Evolutionary conservation across 1,140 invertebrate species (phyloP).

Genomic region (Pogonognathellus flavescens): DNA sequence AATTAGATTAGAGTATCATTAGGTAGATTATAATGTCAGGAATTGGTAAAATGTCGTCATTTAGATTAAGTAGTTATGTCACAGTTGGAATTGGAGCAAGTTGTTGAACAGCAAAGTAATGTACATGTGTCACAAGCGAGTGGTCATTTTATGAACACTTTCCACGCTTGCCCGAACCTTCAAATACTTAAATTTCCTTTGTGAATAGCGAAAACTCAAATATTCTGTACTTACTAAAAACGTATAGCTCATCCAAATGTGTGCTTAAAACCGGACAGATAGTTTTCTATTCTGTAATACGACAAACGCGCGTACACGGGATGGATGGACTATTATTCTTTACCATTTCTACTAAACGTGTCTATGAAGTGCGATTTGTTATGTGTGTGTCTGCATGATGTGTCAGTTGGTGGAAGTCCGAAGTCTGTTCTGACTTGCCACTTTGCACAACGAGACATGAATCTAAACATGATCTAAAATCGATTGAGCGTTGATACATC

Average conservation of each 20-base stretch:
- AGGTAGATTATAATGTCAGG: too few species aligned
- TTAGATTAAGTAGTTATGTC: neutral
- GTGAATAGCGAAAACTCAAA: too few species aligned
- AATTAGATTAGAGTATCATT: too few species aligned
- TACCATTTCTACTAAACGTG: too few species aligned
- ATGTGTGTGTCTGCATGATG: neutral
- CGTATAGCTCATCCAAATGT: neutral
- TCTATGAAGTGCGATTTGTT: too few species aligned
- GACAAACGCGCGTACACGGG: too few species aligned
- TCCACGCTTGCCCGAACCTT: constrained; percentile 40
- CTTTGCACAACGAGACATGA: constrained; percentile 36
- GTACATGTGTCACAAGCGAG: constrained; percentile 39
- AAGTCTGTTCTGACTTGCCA: constrained; percentile 21
- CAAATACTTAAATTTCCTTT: neutral
- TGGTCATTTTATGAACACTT: constrained; percentile 63
- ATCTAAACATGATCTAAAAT: constrained; percentile 48
- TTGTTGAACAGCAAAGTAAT: neutral
- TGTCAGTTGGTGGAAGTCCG: neutral
- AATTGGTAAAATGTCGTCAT: neutral
- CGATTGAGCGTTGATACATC: constrained; percentile 41
- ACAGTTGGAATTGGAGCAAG: neutral
- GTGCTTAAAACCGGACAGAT: neutral
- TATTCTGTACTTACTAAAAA: too few species aligned
- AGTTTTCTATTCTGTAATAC: neutral
- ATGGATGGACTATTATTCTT: neutral